phyloP scores from a whole-genome alignment of 2,113 vertebrate species.

The Stegostoma tigrinum region DNA sequence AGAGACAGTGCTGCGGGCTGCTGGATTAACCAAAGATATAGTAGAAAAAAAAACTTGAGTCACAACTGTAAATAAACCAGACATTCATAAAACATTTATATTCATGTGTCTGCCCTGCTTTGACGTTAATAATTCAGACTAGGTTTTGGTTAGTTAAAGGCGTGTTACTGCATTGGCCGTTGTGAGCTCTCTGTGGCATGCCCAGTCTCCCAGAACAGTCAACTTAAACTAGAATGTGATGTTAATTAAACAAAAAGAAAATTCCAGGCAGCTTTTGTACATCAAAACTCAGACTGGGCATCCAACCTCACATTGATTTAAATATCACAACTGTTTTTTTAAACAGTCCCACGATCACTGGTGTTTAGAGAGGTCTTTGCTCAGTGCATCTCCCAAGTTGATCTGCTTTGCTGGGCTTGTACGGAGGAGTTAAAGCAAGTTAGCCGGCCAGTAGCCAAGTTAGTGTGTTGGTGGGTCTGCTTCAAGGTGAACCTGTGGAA shows the following conservation, averaged over 20 bases:
- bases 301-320: neutral
- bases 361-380: neutral
- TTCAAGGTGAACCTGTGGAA: neutral
- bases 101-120: neutral
- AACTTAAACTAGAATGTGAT: neutral
- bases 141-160: neutral
- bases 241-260: neutral
- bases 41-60: too few species aligned
- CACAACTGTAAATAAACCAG: conserved; percentile 1
- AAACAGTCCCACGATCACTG: neutral
- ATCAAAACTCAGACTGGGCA: neutral
- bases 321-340: neutral
- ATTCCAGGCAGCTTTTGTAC: neutral
- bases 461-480: neutral
- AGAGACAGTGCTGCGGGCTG: neutral
- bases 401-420: neutral
- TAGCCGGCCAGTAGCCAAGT: neutral
- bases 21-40: neutral
- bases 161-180: neutral
- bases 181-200: neutral
- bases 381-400: neutral
- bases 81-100: conserved; percentile 16
- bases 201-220: neutral
- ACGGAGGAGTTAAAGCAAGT: neutral
- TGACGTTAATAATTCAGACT: neutral